Evolutionary conservation across 2,888 invertebrate species (phyloP).

Genomic region (Lysandra bellargus): DNA sequence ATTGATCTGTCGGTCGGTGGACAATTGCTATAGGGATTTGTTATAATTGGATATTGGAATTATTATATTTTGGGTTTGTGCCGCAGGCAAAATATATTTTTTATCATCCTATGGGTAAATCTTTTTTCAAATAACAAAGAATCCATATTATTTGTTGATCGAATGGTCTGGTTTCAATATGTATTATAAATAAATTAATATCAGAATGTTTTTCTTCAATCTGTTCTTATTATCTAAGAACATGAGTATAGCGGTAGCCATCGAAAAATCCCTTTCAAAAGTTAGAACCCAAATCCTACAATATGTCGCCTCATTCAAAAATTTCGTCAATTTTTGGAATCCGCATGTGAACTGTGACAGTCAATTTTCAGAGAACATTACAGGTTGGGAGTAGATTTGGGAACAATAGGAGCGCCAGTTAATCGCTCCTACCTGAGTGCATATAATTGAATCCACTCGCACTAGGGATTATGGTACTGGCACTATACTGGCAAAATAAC

Average conservation of each 20-base stretch:
- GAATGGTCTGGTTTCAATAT: not conserved
- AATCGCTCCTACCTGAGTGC: not conserved
- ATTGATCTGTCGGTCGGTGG: not conserved
- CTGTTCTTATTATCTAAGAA: too few species aligned
- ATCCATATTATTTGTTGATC: not conserved
- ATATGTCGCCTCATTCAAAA: not conserved
- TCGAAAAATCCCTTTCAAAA: too few species aligned
- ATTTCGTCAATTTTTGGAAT: not conserved
- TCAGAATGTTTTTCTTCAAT: too few species aligned
- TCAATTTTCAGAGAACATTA: not conserved
- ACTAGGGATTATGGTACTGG: not conserved
- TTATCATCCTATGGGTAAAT: not conserved
- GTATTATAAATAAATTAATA: too few species aligned
- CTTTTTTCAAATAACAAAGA: not conserved
- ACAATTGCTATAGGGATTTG: slow-evolving; percentile 16
- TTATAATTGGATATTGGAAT: slow-evolving; percentile 22
- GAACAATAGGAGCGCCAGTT: not conserved
- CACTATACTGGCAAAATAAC: not conserved
- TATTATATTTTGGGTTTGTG: not conserved
- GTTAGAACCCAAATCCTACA: too few species aligned
- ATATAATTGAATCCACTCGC: slow-evolving; percentile 3
- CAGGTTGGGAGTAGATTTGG: not conserved
- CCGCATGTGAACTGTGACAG: not conserved
- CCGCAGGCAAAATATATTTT: not conserved
- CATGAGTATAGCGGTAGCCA: too few species aligned